phyloP scores from a whole-genome alignment of 64 coral and sea anemone species.

The Cladopsammia gracilis region DNA sequence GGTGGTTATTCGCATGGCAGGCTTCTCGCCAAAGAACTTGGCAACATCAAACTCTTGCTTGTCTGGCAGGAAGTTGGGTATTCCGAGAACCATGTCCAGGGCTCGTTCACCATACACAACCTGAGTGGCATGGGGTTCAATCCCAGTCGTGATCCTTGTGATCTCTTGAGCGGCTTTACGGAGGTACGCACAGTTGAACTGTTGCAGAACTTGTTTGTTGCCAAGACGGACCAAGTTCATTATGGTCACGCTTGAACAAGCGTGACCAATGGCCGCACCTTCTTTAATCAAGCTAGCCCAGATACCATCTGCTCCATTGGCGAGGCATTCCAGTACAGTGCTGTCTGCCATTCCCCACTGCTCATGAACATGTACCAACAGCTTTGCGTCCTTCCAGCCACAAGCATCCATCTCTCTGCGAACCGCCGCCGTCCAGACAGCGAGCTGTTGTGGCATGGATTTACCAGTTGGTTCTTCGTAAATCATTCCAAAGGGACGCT shows the following conservation, averaged over 20 bases:
- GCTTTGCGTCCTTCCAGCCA: conserved; percentile 52
- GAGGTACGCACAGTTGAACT: conserved; percentile 48
- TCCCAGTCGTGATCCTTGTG: conserved; percentile 27
- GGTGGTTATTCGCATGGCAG: no score
- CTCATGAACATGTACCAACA: conserved; percentile 16
- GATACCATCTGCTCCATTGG: conserved; percentile 71
- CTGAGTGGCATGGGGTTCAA: conserved; percentile 59
- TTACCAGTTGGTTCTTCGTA: background rate
- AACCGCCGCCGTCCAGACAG: conserved; percentile 62
- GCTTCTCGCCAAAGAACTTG: no score
- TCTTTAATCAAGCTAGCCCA: conserved; percentile 75
- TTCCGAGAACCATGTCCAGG: no score
- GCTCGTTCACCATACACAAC: background rate
- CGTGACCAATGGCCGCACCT: conserved; percentile 74
- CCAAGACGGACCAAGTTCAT: conserved; percentile 81
- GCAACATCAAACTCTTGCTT: no score
- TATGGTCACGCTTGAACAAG: conserved; percentile 65
- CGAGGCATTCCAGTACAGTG: conserved; percentile 58
- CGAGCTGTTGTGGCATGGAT: conserved; percentile 68
- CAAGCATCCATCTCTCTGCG: conserved; percentile 75
- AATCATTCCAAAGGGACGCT: conserved; percentile 67
- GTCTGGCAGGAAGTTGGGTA: no score
- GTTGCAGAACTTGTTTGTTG: conserved; percentile 44
- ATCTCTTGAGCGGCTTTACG: conserved; percentile 46
- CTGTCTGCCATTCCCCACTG: background rate